Conservation (phyloP, 2,797 vertebrate genomes). For the Sebastes steindachneri region DNA sequence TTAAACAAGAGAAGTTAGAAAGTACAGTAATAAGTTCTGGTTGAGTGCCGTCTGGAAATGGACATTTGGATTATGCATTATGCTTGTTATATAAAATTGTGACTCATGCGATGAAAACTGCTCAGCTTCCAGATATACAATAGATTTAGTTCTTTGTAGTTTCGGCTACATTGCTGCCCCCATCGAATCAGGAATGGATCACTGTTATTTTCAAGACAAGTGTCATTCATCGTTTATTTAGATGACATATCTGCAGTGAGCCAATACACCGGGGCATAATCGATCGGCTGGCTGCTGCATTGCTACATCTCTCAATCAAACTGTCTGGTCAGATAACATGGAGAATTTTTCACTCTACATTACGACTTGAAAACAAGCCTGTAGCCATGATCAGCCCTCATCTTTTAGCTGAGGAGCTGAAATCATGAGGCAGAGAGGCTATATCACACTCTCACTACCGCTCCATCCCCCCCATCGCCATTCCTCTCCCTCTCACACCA, state of each 20-base stretch:
- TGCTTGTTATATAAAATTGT: neutral
- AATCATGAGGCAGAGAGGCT: constrained; percentile 37
- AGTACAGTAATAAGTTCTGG: neutral
- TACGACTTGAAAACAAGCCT: constrained; percentile 29
- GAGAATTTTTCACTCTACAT: constrained; percentile 26
- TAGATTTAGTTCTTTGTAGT: neutral
- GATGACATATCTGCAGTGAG: constrained; percentile 50
- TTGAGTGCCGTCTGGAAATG: neutral
- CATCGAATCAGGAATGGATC: constrained; percentile 7
- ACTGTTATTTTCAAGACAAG: constrained; percentile 25
- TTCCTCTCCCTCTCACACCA: constrained; percentile 6
- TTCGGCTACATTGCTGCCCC: neutral
- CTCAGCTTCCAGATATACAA: neutral
- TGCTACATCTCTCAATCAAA: constrained; percentile 65
- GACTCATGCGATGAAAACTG: neutral
- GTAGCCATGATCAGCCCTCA: constrained; percentile 34
- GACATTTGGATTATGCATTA: neutral
- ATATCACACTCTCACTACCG: neutral
- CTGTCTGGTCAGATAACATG: constrained; percentile 51
- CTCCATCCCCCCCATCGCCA: constrained; percentile 14
- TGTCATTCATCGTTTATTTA: constrained; percentile 60
- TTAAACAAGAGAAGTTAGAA: neutral
- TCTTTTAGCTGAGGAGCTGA: constrained; percentile 46
- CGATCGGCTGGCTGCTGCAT: constrained; percentile 55
- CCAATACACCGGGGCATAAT: constrained; percentile 49